Evolutionary conservation across 2,113 vertebrate species (phyloP), one percentile per base, ranked within the genome.

Genomic region (Hippopotamus amphibius): DNA sequence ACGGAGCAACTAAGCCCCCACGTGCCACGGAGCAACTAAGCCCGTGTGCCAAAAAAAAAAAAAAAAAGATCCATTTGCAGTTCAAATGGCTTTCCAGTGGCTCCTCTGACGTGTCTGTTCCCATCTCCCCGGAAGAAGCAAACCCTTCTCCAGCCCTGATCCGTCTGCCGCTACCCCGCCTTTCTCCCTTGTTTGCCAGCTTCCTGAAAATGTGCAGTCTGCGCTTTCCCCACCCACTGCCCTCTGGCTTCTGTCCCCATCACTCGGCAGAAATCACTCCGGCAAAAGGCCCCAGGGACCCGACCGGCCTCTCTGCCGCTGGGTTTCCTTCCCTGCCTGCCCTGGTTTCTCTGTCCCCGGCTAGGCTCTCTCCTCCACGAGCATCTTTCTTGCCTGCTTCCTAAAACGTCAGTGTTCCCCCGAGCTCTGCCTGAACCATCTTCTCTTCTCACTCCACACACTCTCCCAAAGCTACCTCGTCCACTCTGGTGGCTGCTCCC

Each of bases 171-270:
- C 37, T 37, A 37, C 37, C 50, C 65, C 50, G 22, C 61, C 77
- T 91, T 48, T 17, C 89, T 72, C 69, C 77, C 26, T 43, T 2
- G n/a, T 50, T 53, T 14, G 19, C 55, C 66, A 66, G 46, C 30
- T 11, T 61, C 50, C 46, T 21, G 61, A 46, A 88, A 59, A 19
- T 14, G 13, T 48, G 19, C 3, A 11, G 6, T 16, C 57, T 71
- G 14, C 3, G 1, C 41, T 12, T 93, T 59, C 71, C 9, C 33
- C 4, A 0, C 43, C 55, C 22, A 17, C 13, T 28, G n/a, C 37
- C 81, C 10, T 80, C 57, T 21, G 48, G 76, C 79, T 85, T 69
- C 71, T n/a, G 19, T 46, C 76, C 76, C 95, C 65, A 43, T 28
- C n/a, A 6, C 41, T 74, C 48, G 28, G 22, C 55, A 26, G 66